A percentile compares a stretch with the other conserved stretches of the same genome.
phyloP scores from a whole-genome alignment of 2,113 vertebrate genomes.

The Phylloscopus trochilus region DNA sequence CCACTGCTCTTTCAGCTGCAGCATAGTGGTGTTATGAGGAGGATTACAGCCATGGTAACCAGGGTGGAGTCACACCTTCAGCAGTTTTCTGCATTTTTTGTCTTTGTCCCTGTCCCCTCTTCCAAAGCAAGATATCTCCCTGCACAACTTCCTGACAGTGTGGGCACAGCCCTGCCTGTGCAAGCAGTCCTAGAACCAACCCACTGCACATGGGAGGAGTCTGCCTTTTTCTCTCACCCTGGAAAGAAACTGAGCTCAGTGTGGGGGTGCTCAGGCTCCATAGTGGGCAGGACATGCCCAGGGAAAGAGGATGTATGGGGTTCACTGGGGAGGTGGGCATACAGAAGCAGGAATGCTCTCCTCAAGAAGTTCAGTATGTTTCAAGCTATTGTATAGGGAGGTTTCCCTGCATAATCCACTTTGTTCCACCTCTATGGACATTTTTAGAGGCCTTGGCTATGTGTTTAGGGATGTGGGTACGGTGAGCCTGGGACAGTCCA shows the following conservation, averaged over 20 bases:
- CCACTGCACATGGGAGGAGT: rapidly evolving
- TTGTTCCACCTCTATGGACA: neutral
- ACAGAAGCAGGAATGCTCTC: neutral
- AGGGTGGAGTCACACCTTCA: neutral
- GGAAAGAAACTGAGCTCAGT: neutral
- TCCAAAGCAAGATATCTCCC: neutral
- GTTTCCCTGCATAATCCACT: neutral
- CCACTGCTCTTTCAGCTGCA: neutral
- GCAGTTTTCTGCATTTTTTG: neutral
- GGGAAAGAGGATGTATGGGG: neutral
- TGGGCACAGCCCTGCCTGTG: neutral
- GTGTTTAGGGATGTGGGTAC: neutral
- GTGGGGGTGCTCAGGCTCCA: neutral
- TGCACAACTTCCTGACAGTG: rapidly evolving
- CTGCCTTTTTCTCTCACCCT: neutral
- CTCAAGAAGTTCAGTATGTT: neutral
- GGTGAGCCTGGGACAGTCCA: rapidly evolving
- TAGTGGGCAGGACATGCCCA: neutral
- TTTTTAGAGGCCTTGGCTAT: neutral
- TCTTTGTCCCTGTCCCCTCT: neutral
- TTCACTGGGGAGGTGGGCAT: neutral
- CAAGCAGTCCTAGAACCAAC: neutral
- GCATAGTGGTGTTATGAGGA: rapidly evolving
- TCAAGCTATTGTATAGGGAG: neutral
- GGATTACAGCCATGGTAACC: neutral